Percentiles rank a stretch among this genome's conserved stretches.
These are phyloP conservation scores for Euleptes europaea DNA, from an alignment of 2,113 vertebrate genomes.

Conservation along the genomic window DNA sequence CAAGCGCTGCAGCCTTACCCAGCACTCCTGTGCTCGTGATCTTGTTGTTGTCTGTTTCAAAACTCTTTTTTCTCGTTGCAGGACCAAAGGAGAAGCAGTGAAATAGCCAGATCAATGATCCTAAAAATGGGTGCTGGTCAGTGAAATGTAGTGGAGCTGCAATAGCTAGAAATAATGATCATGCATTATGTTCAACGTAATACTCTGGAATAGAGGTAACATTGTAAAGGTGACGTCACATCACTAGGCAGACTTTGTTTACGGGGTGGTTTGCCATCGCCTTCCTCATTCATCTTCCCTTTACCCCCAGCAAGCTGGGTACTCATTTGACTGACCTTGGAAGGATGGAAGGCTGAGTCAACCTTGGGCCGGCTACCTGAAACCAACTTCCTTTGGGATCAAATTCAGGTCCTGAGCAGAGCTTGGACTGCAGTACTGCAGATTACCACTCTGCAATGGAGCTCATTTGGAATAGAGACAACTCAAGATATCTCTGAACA, in stretches of 20 bases:
- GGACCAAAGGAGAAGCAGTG: background rate
- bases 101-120: background rate
- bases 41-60: background rate
- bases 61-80: background rate
- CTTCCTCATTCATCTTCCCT: too few relatives aligned
- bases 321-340: too few relatives aligned
- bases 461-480: background rate
- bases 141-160: background rate
- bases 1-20: background rate
- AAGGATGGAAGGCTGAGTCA: too few relatives aligned
- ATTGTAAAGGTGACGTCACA: too few relatives aligned
- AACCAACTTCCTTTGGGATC: too few relatives aligned
- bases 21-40: background rate
- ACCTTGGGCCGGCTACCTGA: too few relatives aligned
- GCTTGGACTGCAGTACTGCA: too few relatives aligned
- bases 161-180: background rate
- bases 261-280: too few relatives aligned
- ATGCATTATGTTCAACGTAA: background rate
- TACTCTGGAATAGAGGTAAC: background rate
- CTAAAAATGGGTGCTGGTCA: background rate
- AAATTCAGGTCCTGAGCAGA: too few relatives aligned
- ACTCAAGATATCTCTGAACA: background rate
- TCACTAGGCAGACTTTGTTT: too few relatives aligned
- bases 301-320: too few relatives aligned
- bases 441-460: too few relatives aligned